Evolutionary conservation across 2,888 invertebrate genomes (phyloP), one percentile per base, ranked within the genome.

Genomic region (Loripinus fragilis): DNA sequence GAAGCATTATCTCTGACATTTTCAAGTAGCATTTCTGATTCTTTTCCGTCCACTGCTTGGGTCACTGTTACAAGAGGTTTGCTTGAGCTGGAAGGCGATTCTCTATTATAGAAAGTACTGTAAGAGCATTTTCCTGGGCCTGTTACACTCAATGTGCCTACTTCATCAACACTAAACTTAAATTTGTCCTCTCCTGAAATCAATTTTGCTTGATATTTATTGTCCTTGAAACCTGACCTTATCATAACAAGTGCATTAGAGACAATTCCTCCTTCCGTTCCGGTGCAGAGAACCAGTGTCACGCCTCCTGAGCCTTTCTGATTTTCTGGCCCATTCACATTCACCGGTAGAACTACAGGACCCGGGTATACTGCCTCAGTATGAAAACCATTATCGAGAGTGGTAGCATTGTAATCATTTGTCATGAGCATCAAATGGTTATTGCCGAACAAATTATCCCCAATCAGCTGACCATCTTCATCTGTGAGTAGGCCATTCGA

Each of bases 161-260:
- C 72, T 15, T 41, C 69, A 3, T 70, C 71, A 0, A 66, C 77
- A 7, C 66, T 66, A 76, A 88, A 89, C 25, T 73, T 85, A 83
- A 87, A 90, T 35, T 86, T 86, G 48, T 90, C 88, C 10, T 87
- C 86, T 1, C 90, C 90, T 30, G 68, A 66, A 17, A 89, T 69
- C 20, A 86, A 45, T 5, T 76, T 78, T 0, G 75, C 30, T 25
- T 83, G 55, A 23, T 85, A 80, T 28, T 80, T 71, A 33, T 89
- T 84, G 28, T 84, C 89, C 64, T 87, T 86, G 75, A 78, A 77
- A 0, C 90, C 90, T 38, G 77, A 78, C 10, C 86, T 78, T 10
- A 89, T 71, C 75, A 88, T 79, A 69, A 89, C 90, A 1, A 84
- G 45, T 10, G 87, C 86, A 52, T 70, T 78, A 7, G 70, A 60